These are phyloP conservation scores for Philypnodon macrostomus DNA, from an alignment of 2,797 vertebrate genomes.

Conservation along the genomic window DNA sequence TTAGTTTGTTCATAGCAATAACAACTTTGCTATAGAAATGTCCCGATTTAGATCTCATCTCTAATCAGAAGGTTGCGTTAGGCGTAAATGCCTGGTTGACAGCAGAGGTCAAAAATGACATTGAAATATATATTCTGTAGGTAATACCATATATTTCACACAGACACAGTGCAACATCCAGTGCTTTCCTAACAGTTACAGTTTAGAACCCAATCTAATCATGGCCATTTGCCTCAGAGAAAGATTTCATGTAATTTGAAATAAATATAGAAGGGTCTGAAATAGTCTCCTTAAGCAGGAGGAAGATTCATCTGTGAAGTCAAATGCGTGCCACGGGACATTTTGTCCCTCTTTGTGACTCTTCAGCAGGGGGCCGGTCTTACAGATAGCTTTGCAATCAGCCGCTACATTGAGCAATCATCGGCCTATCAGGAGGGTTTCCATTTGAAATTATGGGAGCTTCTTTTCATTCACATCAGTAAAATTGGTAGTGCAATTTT, in stretches of 20 bases:
- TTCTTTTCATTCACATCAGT: constrained; percentile 41
- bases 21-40: too few species aligned
- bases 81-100: too few species aligned
- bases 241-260: constrained; percentile 30
- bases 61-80: too few species aligned
- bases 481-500: not conserved
- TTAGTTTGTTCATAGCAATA: too few species aligned
- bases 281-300: constrained; percentile 19
- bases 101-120: not conserved
- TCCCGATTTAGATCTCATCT: too few species aligned
- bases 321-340: constrained; percentile 41
- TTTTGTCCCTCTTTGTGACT: constrained; percentile 52
- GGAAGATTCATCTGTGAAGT: constrained; percentile 49
- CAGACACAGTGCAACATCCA: not conserved
- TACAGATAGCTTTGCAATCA: constrained; percentile 62
- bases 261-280: constrained; percentile 9
- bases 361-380: constrained; percentile 42
- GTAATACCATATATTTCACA: constrained; percentile 2
- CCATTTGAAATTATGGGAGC: constrained; percentile 47
- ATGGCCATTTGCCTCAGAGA: constrained; percentile 11
- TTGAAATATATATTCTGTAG: not conserved
- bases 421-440: constrained; percentile 35
- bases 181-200: constrained; percentile 4
- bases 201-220: constrained; percentile 8
- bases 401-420: constrained; percentile 60